A percentile compares a stretch with the other conserved stretches of the same genome.
These are phyloP conservation scores for Malacoctenus gilli DNA, from an alignment of 2,797 vertebrate species.

Conservation along the genomic window DNA sequence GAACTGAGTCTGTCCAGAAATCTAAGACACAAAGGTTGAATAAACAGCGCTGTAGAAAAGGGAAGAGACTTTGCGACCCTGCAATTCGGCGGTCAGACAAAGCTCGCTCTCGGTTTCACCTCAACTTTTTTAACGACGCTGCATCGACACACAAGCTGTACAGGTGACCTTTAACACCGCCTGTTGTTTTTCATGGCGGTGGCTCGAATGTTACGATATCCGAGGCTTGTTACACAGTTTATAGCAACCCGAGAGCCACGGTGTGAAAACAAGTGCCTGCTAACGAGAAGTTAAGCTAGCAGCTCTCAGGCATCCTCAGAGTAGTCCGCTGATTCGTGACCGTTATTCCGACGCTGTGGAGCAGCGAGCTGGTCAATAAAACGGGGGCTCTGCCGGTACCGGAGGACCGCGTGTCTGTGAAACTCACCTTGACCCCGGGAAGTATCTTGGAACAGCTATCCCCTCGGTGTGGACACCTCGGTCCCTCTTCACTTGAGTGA, in stretches of 20 bases:
- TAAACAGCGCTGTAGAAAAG: too few relatives aligned
- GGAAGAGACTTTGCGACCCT: too few relatives aligned
- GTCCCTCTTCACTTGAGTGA: neutral
- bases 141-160: too few relatives aligned
- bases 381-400: fast-evolving
- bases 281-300: conserved; percentile 72
- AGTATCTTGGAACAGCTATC: too few relatives aligned
- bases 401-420: fast-evolving
- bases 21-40: too few relatives aligned
- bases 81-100: too few relatives aligned
- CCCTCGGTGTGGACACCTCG: conserved; percentile 6
- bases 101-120: too few relatives aligned
- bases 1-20: too few relatives aligned
- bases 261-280: conserved; percentile 52
- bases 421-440: conserved; percentile 39
- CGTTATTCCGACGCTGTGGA: conserved; percentile 52
- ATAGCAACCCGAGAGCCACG: neutral
- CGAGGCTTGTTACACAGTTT: neutral
- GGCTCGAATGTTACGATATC: neutral
- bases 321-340: conserved; percentile 55
- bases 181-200: too few relatives aligned
- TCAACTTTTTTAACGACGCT: too few relatives aligned
- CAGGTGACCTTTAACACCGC: too few relatives aligned
- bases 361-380: neutral
- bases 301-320: conserved; percentile 33